Base-by-base conservation (phyloP, 1,140 invertebrate genomes). In the Rhizoglyphus robini region DNA sequence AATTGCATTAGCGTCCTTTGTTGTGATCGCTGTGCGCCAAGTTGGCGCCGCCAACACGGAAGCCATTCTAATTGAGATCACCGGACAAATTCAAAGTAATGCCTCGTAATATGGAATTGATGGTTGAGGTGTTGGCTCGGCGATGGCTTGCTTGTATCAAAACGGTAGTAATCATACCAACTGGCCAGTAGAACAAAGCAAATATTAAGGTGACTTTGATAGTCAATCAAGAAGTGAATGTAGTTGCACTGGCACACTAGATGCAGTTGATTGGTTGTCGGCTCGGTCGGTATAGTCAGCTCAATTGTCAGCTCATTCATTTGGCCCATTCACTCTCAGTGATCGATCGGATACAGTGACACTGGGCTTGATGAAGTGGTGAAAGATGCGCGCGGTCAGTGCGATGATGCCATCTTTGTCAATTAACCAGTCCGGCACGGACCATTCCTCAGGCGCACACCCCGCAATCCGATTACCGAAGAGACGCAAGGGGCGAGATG, bases 11-110 rank as follows among this genome's bases (percentile, higher is more conserved):
- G 51, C 23, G 51, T 54, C 51, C 51, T 54, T 54, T 54, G 51
- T 54, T 41, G 18, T 41, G 36, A 41, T 41, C 18, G 8, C 8
- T 41, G 23, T 32, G 36, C 18, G 18, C 36, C n/a, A n/a, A n/a
- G n/a, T n/a, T n/a, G n/a, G n/a, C n/a, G n/a, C n/a, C n/a, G n/a
- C n/a, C 18, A 41, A 54, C 51, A 54, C 51, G 23, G 51, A 54
- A 54, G 51, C 51, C 51, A 54, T 54, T 54, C 51, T 54, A 54
- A 54, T 54, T 54, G 51, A 54, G 51, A 54, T 54, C 51, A 20
- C 51, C 51, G 51, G 51, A 23, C 23, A 32, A 54, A 32, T 11
- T 25, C 8, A 23, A 8, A 15, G 8, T 54, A 54, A 54, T 54
- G 51, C 5, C 51, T 54, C 15, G 23, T 15, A 25, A 32, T 32